Percentiles rank a stretch among this genome's conserved stretches.
Conservation (phyloP, 2,797 vertebrate genomes). For the Perodicticus potto region DNA sequence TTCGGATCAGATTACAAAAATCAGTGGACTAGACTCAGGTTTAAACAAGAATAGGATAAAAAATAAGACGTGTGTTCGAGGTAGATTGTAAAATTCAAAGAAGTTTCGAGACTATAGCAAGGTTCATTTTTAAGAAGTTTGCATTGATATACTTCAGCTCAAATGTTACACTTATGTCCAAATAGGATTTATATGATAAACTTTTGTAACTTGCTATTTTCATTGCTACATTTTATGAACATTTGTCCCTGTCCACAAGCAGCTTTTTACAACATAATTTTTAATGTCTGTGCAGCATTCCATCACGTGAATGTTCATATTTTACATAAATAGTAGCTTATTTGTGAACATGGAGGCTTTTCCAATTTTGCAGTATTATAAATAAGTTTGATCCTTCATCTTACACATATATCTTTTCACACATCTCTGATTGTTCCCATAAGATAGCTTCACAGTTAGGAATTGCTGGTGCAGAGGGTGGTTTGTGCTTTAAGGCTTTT, state of each 20-base stretch:
- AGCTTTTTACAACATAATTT: neutral
- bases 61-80: constrained; percentile 6
- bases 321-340: constrained; percentile 57
- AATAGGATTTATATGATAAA: constrained; percentile 49
- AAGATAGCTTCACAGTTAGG: constrained; percentile 70
- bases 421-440: constrained; percentile 63
- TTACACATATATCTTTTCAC: constrained; percentile 65
- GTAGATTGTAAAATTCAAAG: neutral
- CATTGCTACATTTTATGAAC: neutral
- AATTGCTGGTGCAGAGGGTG: neutral
- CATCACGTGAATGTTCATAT: neutral
- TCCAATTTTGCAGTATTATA: constrained; percentile 31
- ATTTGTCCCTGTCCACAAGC: constrained; percentile 33
- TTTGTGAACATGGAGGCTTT: constrained; percentile 47
- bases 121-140: constrained; percentile 55
- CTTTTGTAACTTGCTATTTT: neutral
- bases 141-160: neutral
- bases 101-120: constrained; percentile 43
- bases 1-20: constrained; percentile 6
- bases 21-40: neutral
- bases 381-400: constrained; percentile 65
- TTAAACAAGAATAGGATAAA: constrained; percentile 35
- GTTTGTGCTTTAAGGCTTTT: constrained; percentile 55
- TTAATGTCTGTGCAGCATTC: neutral
- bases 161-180: neutral